Percentiles rank a stretch among this genome's conserved stretches.
Evolutionary conservation across 2,888 invertebrate genomes (phyloP).

Genomic region (Apamea crenata): DNA sequence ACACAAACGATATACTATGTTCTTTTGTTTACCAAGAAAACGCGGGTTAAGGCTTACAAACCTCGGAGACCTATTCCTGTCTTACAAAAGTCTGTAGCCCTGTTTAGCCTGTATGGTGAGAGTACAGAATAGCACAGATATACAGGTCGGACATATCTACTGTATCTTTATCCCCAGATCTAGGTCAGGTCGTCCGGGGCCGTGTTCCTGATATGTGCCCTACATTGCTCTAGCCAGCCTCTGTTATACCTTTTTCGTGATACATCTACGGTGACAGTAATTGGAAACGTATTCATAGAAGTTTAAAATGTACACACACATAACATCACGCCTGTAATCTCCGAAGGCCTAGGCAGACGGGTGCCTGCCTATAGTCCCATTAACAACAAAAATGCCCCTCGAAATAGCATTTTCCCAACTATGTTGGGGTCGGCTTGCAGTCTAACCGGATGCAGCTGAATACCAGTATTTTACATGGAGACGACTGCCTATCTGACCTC

Average conservation of each 20-base stretch:
- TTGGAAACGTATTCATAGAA: neutral
- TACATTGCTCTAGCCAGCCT: conserved; percentile 37
- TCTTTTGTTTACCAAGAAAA: neutral
- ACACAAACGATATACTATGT: neutral
- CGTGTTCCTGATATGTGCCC: conserved; percentile 60
- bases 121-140: conserved; percentile 7
- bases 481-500: too few relatives aligned
- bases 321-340: neutral
- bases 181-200: conserved; percentile 59
- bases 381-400: too few relatives aligned
- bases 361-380: too few relatives aligned
- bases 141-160: conserved; percentile 38
- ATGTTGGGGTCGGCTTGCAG: too few relatives aligned
- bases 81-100: neutral
- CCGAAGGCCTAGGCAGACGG: too few relatives aligned
- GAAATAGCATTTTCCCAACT: too few relatives aligned
- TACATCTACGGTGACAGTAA: conserved; percentile 5
- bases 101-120: conserved; percentile 22
- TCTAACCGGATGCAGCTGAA: too few relatives aligned
- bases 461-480: too few relatives aligned
- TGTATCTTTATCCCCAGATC: conserved; percentile 55
- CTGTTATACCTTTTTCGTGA: conserved; percentile 5
- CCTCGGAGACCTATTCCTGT: neutral
- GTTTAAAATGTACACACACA: neutral
- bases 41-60: neutral